Evolutionary conservation across 2,113 vertebrate genomes (phyloP), one percentile per base, ranked within the genome.

Genomic region (Coryphaenoides rupestris): DNA sequence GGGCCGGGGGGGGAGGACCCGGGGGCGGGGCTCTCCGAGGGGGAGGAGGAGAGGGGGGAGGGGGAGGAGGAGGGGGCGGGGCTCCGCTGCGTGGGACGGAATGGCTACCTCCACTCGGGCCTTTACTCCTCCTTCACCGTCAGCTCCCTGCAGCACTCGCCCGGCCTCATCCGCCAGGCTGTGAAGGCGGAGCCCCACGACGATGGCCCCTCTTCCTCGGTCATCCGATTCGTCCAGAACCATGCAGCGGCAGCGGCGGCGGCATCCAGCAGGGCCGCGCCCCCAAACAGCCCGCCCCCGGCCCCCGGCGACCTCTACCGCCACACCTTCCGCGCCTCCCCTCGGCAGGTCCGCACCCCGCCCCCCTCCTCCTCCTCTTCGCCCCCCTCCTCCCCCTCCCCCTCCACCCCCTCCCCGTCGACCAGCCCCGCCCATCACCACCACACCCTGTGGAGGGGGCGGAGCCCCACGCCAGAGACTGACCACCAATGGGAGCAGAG

Each of bases 61-160:
- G 92, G 94, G 33, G 79, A 79, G 0, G 72, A 81, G 84, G 80
- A 84, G 81, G 94, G 92, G 72, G 87, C 84, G n/a, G n/a, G n/a
- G n/a, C n/a, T n/a, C n/a, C n/a, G n/a, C 3, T 85, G 80, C 78
- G 80, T 91, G 1, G 91, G 93, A 79, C 93, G 94, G 3, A 94
- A 93, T 0, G 93, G 98, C 62, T 98, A 96, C 79, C 89, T 95
- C 74, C 93, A 92, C 87, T 96, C 95, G 0, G 94, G 95, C 60
- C 90, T 98, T 13, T 98, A 96, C 81, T 96, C 95, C 0, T 93
- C 95, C 62, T 95, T 98, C 88, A 94, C 93, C 79, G 92, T 96
- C 76, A 93, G 92, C 80, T 94, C 95, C 46, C 87, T 98, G 78
- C 95, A 94, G 81, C 93, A 89, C 80, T 86, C 92, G 60, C 88